Percentiles rank a stretch among this genome's conserved stretches.
These are phyloP conservation scores for Poecilia velifera DNA, from an alignment of 2,797 vertebrate genomes.

Conservation along the genomic window DNA sequence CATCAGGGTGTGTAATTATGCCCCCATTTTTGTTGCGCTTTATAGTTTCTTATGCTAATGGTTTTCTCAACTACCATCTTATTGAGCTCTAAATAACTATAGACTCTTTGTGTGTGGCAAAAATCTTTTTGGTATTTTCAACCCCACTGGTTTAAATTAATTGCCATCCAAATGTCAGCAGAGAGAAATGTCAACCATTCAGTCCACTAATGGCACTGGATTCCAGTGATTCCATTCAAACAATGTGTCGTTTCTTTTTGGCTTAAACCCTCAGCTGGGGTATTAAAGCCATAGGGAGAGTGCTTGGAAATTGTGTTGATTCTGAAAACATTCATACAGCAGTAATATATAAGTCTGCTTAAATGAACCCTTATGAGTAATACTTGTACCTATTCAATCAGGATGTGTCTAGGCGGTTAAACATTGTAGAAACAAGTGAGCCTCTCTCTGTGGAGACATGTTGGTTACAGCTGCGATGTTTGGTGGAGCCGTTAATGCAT, in stretches of 20 bases:
- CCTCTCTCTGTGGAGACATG: constrained; percentile 32
- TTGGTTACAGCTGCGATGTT: constrained; percentile 28
- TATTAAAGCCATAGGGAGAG: constrained; percentile 41
- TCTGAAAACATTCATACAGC: constrained; percentile 48
- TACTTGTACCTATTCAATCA: neutral
- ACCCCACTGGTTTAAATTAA: constrained; percentile 40
- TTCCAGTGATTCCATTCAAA: constrained; percentile 47
- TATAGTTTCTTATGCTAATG: constrained; percentile 29
- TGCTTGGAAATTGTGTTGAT: constrained; percentile 33
- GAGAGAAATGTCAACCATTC: constrained; percentile 18
- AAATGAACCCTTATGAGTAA: constrained; percentile 32
- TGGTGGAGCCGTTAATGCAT: constrained; percentile 42
- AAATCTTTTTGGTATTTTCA: constrained; percentile 7
- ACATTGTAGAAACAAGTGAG: constrained; percentile 37
- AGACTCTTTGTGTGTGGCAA: constrained; percentile 38
- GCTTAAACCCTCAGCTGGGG: constrained; percentile 45
- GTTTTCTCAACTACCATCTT: constrained; percentile 34
- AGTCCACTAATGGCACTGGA: constrained; percentile 27
- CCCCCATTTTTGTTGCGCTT: constrained; percentile 34
- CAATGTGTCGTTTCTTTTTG: constrained; percentile 55
- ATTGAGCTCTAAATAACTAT: constrained; percentile 33
- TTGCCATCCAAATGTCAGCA: constrained; percentile 21
- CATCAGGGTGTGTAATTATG: constrained; percentile 47
- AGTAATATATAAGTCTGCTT: constrained; percentile 20
- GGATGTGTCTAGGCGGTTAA: constrained; percentile 32